Evolutionary conservation across 2,113 vertebrate species (phyloP).

Genomic region (Poicephalus gulielmi): DNA sequence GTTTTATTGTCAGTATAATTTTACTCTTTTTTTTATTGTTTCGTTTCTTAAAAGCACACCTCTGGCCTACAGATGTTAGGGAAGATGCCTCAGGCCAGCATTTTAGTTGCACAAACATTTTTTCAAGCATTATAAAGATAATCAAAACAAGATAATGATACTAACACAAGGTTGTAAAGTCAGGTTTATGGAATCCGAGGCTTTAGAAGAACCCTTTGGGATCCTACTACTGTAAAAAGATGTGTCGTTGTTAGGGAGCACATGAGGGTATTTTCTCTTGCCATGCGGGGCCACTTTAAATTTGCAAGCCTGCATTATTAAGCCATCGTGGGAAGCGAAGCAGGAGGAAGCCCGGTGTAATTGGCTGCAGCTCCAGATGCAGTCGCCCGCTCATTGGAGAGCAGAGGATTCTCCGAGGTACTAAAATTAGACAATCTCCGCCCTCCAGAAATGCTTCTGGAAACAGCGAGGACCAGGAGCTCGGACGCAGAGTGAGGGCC

Average conservation of each 20-base stretch:
- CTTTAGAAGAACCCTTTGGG: background rate
- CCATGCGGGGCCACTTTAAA: conserved; percentile 20
- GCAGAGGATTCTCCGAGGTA: background rate
- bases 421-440: conserved; percentile 63
- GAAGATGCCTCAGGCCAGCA: background rate
- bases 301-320: conserved; percentile 9
- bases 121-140: background rate
- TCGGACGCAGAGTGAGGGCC: background rate
- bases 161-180: background rate
- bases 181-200: background rate
- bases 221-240: background rate
- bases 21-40: background rate
- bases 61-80: background rate
- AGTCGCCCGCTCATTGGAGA: conserved; percentile 36
- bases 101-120: background rate
- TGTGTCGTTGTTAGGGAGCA: background rate
- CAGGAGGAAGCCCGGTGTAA: conserved; percentile 21
- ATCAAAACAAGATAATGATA: background rate
- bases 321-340: conserved; percentile 35
- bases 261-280: background rate
- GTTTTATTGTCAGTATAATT: background rate
- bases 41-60: background rate
- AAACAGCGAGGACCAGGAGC: conserved; percentile 37
- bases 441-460: conserved; percentile 66
- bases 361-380: conserved; percentile 57